Base-by-base conservation (phyloP, 2,113 vertebrate species). In the Hydropotes inermis region DNA sequence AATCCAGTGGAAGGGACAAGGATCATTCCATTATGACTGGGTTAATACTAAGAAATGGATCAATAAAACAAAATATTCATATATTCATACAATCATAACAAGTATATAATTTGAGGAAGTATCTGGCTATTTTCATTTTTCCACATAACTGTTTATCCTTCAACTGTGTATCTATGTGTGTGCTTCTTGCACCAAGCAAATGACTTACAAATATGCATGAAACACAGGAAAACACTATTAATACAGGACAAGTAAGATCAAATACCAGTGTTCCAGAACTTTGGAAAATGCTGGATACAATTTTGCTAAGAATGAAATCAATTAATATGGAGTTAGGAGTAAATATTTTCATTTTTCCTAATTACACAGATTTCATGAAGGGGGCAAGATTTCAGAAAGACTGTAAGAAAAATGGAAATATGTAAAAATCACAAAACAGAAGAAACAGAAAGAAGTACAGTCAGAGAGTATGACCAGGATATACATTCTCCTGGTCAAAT, bases 51-150 rank as follows among this genome's bases (percentile, higher is more conserved):
- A 78, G 19, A 79, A 79, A 36, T 76, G 28, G n/a, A 19, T 91
- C 50, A 85, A 60, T 61, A 84, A 36, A 36, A 96, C 4, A 58
- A 17, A 64, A 87, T 45, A 25, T 55, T 67, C 54, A 70, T 47
- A 50, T 74, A 74, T 43, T 84, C 74, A 74, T 39, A 50, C 4
- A 95, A 89, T 52, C 12, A n/a, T 25, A 92, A 52, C 52, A 74
- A 95, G n/a, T 36, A 60, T 23, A 61, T 55, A 89, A 64, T 55
- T 36, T 54, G 23, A 95, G 47, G 27, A 95, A 93, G 50, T 83
- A 91, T 78, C 93, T 83, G 95, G 64, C 27, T 64, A 88, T 95
- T 78, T 57, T 95, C 11, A 82, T 87, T 91, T 9, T 67, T 92
- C 30, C 30, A 82, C 21, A 54, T 83, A 60, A 96, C n/a, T 89